phyloP scores from a whole-genome alignment of 1,140 invertebrate species.

The Pemphigus obesinymphae region DNA sequence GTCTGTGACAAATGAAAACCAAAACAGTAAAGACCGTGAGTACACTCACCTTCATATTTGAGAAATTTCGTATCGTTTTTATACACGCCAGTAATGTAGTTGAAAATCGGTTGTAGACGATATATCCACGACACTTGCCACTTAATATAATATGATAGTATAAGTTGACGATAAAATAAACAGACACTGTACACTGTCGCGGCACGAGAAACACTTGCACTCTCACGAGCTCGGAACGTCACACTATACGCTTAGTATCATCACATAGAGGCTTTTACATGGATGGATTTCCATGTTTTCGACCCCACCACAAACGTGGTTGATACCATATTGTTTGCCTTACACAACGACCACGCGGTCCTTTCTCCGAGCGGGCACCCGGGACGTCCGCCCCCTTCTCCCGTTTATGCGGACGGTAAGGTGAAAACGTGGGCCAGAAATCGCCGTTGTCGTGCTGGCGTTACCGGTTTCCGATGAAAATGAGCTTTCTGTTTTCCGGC shows the following conservation, averaged over 20 bases:
- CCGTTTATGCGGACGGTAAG: background rate
- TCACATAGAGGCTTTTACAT: slow-evolving; percentile 29
- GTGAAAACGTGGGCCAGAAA: background rate
- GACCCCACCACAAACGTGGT: background rate
- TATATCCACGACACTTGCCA: background rate
- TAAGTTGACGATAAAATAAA: background rate
- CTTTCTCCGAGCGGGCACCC: background rate
- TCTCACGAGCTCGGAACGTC: slow-evolving; percentile 14
- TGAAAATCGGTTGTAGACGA: background rate
- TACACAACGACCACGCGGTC: slow-evolving; percentile 21
- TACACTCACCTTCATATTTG: background rate
- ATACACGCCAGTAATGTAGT: background rate
- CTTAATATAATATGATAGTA: too few relatives aligned
- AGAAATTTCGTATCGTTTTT: background rate
- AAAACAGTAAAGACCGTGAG: too few relatives aligned
- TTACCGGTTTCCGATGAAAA: too few relatives aligned
- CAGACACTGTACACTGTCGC: background rate
- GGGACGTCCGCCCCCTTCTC: too few relatives aligned
- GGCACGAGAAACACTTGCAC: slow-evolving; percentile 21
- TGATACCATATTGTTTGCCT: background rate
- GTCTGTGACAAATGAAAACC: background rate
- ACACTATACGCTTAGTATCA: background rate
- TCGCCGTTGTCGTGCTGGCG: too few relatives aligned
- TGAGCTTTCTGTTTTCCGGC: too few relatives aligned
- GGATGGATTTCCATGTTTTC: background rate